Base-by-base conservation (phyloP, 37 sponge, comb jelly and placozoan genomes). In the Halichondria panicea region DNA sequence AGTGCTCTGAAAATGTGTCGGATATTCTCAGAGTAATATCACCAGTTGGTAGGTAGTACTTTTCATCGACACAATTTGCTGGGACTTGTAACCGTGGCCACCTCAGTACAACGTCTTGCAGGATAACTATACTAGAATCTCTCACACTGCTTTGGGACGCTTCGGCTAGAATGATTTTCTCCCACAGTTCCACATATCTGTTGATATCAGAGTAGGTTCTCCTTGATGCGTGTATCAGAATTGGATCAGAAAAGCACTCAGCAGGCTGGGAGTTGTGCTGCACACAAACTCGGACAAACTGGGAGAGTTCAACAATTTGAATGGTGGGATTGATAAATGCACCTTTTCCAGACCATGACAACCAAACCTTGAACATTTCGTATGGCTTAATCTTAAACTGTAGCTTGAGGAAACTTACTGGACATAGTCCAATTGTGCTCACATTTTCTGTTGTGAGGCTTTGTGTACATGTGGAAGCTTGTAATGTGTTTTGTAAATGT, bases 191-290 rank as follows among this genome's bases (percentile, higher is more conserved):
- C 15, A 85, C 46, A 72, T 91, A 91, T 37, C 82, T 70, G 21
- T 64, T 0, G 3, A 85, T 71, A 50, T 27, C 41, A 24, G 25
- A 15, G 55, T 91, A 91, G 1, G 43, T 25, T 1, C 2, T 1
- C n/a, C 59, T 76, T 11, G 91, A 91, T 12, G 91, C 86, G 28
- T 65, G 40, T 2, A 46, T 27, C 2, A 85, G 56, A 36, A 46
- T 28, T 22, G 78, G 54, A 30, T 73, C 74, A 53, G 87, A 77
- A 39, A 91, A 91, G 37, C 91, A 86, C 21, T 81, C 77, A 11
- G 87, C 77, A 19, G 91, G 91, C 27, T 66, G 64, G 12, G 45
- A 3, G 35, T 71, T 81, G 59, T 91, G 91, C 31, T 91, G 87
- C 1, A 91, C 43, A 48, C 91, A 91, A 3, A 91, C 28, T 3